These are phyloP conservation scores for Lepisosteus oculatus DNA, from an alignment of 2,113 vertebrate genomes.

Conservation along the genomic window DNA sequence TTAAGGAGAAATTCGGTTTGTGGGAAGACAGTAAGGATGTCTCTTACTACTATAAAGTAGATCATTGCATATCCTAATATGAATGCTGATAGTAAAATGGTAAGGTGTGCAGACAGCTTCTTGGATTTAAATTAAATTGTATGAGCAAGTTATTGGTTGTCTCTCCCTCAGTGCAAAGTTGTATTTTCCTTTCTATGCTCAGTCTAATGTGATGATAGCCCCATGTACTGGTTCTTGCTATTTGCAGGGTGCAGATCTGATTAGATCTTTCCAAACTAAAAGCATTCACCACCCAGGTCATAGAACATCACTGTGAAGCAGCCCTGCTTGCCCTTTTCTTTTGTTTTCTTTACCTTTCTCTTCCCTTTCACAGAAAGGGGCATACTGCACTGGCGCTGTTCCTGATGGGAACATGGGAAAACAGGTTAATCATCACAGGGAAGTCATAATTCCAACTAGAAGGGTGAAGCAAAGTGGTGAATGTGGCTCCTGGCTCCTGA, in stretches of 20 bases:
- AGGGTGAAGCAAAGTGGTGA: too few species aligned
- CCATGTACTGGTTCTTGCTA: constrained; percentile 52
- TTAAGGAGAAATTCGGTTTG: too few species aligned
- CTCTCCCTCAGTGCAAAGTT: constrained; percentile 36
- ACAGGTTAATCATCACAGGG: too few species aligned
- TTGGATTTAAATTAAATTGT: constrained; percentile 42
- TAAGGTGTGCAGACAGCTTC: constrained; percentile 46
- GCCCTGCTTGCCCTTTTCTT: too few species aligned
- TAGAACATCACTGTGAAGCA: too few species aligned
- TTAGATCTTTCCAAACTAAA: constrained; percentile 21
- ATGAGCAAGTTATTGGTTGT: constrained; percentile 44
- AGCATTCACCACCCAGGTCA: not conserved
- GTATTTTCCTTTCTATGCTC: constrained; percentile 40
- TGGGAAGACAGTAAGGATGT: too few species aligned
- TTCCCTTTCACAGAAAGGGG: too few species aligned
- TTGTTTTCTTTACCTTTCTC: too few species aligned
- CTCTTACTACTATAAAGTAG: constrained; percentile 30
- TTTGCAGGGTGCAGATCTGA: constrained; percentile 48
- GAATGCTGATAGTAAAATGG: constrained; percentile 44
- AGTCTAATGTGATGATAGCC: constrained; percentile 58
- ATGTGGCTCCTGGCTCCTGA: too few species aligned
- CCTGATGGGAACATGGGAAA: too few species aligned
- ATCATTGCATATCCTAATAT: constrained; percentile 36
- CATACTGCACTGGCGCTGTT: too few species aligned
- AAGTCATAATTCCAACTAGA: too few species aligned